These are phyloP conservation scores for Fabriciana adippe DNA, from an alignment of 2,888 invertebrate species.

Conservation along the genomic window DNA sequence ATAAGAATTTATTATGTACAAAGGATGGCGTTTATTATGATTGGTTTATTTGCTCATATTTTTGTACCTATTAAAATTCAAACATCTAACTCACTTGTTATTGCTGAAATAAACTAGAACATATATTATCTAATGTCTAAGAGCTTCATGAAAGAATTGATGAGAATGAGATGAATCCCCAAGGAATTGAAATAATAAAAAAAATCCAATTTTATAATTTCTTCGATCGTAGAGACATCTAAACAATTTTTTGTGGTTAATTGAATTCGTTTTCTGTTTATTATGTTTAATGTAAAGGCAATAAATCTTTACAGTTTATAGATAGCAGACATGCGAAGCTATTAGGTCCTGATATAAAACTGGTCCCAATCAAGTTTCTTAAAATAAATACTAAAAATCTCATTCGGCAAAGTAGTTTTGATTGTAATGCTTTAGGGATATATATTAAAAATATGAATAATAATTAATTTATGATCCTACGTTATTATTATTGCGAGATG, in stretches of 20 bases:
- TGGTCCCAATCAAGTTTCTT: conserved; percentile 23
- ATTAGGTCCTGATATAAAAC: conserved; percentile 23
- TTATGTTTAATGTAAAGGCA: conserved; percentile 1
- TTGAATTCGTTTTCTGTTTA: neutral
- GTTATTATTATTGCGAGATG: neutral
- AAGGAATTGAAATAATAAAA: too few relatives aligned
- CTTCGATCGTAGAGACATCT: neutral
- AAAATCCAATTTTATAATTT: too few relatives aligned
- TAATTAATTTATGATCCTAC: neutral
- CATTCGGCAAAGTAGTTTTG: conserved; percentile 5
- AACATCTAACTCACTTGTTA: too few relatives aligned
- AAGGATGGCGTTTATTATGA: conserved; percentile 11
- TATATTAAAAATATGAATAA: neutral
- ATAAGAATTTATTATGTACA: conserved; percentile 23
- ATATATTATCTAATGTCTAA: too few relatives aligned
- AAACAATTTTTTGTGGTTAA: conserved; percentile 2
- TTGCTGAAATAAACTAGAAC: too few relatives aligned
- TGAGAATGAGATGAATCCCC: too few relatives aligned
- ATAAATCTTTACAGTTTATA: conserved; percentile 24
- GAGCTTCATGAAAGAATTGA: too few relatives aligned
- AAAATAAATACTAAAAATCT: conserved; percentile 6
- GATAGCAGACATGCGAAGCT: conserved; percentile 31
- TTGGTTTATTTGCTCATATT: conserved; percentile 1
- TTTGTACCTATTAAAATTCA: too few relatives aligned
- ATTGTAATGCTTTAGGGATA: neutral